Evolutionary conservation across 2,888 invertebrate genomes (phyloP).

Genomic region (Dryadula phaetusa): DNA sequence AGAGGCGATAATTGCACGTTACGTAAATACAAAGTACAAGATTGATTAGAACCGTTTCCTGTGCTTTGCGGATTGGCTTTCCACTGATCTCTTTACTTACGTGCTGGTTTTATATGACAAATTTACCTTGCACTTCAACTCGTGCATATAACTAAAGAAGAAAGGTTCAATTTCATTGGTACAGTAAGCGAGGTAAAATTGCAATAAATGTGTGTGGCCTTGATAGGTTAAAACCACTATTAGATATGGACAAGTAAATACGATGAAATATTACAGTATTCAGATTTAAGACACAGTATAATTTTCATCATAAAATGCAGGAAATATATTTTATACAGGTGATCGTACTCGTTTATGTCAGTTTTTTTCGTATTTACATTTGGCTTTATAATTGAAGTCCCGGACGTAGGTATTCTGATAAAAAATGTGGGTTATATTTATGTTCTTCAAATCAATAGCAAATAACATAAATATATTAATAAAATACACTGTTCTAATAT

Average conservation of each 20-base stretch:
- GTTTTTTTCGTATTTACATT: slow-evolving; percentile 2
- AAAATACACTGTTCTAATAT: background rate
- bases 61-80: slow-evolving; percentile 56
- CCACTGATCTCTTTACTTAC: slow-evolving; percentile 61
- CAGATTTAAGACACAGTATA: slow-evolving; percentile 31
- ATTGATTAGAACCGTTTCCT: slow-evolving; percentile 60
- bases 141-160: slow-evolving; percentile 30
- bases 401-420: slow-evolving; percentile 1
- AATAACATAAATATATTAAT: background rate
- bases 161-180: slow-evolving; percentile 39
- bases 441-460: background rate
- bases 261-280: slow-evolving; percentile 35
- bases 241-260: slow-evolving; percentile 36
- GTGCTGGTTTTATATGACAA: slow-evolving; percentile 49
- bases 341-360: background rate
- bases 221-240: slow-evolving; percentile 38
- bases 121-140: slow-evolving; percentile 40
- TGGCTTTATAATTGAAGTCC: background rate
- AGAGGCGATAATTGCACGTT: slow-evolving; percentile 48
- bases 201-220: slow-evolving; percentile 41
- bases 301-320: slow-evolving; percentile 12
- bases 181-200: slow-evolving; percentile 16
- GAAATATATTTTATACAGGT: slow-evolving; percentile 14
- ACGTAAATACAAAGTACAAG: slow-evolving; percentile 46
- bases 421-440: background rate